A percentile compares a stretch with the other conserved stretches of the same genome.
phyloP scores from a whole-genome alignment of 2,888 invertebrate species.

The Pachliopta kotzebuea region DNA sequence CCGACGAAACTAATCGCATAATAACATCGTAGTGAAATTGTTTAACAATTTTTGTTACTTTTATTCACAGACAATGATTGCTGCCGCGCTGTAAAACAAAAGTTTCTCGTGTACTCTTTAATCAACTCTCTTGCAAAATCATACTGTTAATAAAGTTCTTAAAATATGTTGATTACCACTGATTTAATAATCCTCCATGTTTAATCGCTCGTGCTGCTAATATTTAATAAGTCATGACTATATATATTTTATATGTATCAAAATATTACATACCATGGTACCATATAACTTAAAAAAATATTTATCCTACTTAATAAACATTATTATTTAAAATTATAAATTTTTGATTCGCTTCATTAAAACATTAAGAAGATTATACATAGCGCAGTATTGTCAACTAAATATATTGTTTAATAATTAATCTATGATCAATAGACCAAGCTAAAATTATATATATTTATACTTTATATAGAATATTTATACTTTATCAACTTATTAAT shows the following conservation, averaged over 20 bases:
- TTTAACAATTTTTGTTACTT: slow-evolving; percentile 8
- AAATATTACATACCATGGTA: no score
- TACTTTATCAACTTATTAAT: background rate
- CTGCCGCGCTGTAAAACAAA: background rate
- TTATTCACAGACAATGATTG: background rate
- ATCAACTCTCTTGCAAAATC: slow-evolving; percentile 15
- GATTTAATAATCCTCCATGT: slow-evolving; percentile 7
- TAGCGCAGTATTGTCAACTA: background rate
- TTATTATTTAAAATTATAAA: no score
- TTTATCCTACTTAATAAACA: no score
- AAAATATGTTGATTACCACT: slow-evolving; percentile 1
- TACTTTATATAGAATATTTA: background rate
- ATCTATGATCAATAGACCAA: background rate
- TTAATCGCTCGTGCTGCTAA: background rate
- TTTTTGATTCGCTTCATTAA: no score
- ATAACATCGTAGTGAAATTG: slow-evolving; percentile 5
- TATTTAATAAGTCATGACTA: background rate
- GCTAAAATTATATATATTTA: background rate
- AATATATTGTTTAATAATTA: background rate
- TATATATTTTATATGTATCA: no score
- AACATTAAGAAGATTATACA: background rate
- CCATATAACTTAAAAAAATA: no score
- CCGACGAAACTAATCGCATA: no score
- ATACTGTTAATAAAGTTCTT: slow-evolving; percentile 12
- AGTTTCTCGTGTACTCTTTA: slow-evolving; percentile 16